A percentile compares a stretch with the other conserved stretches of the same genome.
phyloP scores from a whole-genome alignment of 2,113 vertebrate genomes.

The Thinocorus orbignyianus region DNA sequence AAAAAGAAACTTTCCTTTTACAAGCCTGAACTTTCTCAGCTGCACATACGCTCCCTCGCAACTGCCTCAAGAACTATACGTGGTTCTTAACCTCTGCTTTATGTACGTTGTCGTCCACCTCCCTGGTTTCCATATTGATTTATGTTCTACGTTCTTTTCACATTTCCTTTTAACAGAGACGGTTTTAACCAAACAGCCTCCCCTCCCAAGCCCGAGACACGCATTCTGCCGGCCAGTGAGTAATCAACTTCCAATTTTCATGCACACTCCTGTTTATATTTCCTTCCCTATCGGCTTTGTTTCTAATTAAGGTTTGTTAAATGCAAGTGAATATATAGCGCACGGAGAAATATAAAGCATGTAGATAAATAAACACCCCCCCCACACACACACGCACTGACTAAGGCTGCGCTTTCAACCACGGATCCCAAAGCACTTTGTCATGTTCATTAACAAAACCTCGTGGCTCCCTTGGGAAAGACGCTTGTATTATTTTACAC shows the following conservation, averaged over 20 bases:
- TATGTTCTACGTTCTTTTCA: slow-evolving; percentile 46
- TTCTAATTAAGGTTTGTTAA: slow-evolving; percentile 62
- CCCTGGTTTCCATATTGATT: slow-evolving; percentile 54
- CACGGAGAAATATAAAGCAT: slow-evolving; percentile 33
- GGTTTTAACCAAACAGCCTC: slow-evolving; percentile 14
- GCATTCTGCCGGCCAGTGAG: slow-evolving; percentile 31
- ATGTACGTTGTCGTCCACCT: slow-evolving; percentile 50
- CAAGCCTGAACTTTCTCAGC: slow-evolving; percentile 42
- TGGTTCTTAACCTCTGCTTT: slow-evolving; percentile 54
- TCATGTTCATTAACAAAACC: slow-evolving; percentile 64
- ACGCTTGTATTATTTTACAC: slow-evolving; percentile 47
- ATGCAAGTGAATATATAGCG: slow-evolving; percentile 19
- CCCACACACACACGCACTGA: background rate
- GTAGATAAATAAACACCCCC: slow-evolving; percentile 58
- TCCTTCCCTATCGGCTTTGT: slow-evolving; percentile 62
- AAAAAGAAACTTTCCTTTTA: background rate
- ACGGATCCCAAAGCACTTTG: slow-evolving; percentile 64
- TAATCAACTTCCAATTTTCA: slow-evolving; percentile 61
- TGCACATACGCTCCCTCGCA: background rate
- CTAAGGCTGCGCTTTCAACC: slow-evolving; percentile 26
- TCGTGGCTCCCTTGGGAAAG: slow-evolving; percentile 47
- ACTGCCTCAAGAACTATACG: background rate
- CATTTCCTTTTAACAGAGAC: slow-evolving; percentile 49
- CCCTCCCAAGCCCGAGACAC: background rate
- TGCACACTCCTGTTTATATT: slow-evolving; percentile 57